These are phyloP conservation scores for Gasterosteus aculeatus DNA, from an alignment of 2,113 vertebrate species.

Conservation along the genomic window DNA sequence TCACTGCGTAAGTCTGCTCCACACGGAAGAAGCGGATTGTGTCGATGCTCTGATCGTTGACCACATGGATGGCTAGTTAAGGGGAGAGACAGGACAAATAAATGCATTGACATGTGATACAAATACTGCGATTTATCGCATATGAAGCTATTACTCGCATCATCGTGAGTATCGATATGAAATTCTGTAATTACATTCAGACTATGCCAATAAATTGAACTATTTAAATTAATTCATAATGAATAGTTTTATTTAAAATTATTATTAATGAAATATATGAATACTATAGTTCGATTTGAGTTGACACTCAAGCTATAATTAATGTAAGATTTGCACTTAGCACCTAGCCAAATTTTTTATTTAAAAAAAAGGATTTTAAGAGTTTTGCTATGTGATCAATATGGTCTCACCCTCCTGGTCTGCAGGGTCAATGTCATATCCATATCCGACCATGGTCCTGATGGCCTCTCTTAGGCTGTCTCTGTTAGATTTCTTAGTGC, in stretches of 20 bases:
- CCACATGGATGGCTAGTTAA: slow-evolving; percentile 80
- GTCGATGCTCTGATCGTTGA: slow-evolving; percentile 88
- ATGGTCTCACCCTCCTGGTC: slow-evolving; percentile 88
- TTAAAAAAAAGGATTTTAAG: not conserved
- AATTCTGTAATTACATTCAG: too few relatives aligned
- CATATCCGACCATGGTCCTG: slow-evolving; percentile 93
- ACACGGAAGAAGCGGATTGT: slow-evolving; percentile 95
- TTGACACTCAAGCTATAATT: not conserved
- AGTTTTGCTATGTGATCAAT: not conserved
- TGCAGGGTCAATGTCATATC: slow-evolving; percentile 93
- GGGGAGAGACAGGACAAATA: not conserved
- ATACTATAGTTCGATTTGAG: not conserved
- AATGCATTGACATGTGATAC: not conserved
- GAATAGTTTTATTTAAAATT: not conserved
- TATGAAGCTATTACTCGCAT: not conserved
- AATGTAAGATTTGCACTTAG: not conserved
- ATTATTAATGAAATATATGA: not conserved
- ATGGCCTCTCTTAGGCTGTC: slow-evolving; percentile 97
- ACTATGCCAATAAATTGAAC: not conserved
- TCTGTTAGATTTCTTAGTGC: slow-evolving; percentile 97
- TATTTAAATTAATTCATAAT: too few relatives aligned
- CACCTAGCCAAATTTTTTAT: too few relatives aligned
- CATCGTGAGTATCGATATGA: not conserved
- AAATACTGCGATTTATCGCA: not conserved
- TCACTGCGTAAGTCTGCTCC: slow-evolving; percentile 91